Evolutionary conservation across 2,113 vertebrate genomes (phyloP).

Genomic region (Campylorhamphus procurvoides): DNA sequence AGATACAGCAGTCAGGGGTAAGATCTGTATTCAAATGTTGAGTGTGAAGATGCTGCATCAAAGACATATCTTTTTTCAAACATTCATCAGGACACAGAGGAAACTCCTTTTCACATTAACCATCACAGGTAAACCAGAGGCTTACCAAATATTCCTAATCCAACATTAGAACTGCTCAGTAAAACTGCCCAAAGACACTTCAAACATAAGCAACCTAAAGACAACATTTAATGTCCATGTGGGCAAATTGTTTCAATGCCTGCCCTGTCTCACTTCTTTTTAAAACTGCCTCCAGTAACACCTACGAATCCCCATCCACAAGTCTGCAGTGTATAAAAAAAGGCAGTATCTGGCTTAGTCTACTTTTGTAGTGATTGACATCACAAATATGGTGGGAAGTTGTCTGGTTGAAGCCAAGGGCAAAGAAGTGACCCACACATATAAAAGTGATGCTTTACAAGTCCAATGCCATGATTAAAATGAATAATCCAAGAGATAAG

Average conservation of each 20-base stretch:
- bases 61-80: neutral
- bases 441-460: neutral
- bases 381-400: neutral
- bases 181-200: neutral
- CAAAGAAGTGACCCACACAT: neutral
- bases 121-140: neutral
- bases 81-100: neutral
- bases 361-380: neutral
- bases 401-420: neutral
- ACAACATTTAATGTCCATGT: no score
- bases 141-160: neutral
- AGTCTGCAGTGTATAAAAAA: neutral
- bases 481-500: constrained; percentile 31
- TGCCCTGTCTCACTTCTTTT: neutral
- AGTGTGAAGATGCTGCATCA: neutral
- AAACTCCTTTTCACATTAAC: neutral
- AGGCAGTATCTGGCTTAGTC: neutral
- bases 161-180: neutral
- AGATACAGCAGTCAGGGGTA: neutral
- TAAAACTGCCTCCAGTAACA: neutral
- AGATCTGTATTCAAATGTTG: neutral
- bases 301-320: neutral
- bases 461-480: constrained; percentile 16
- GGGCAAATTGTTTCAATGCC: neutral
- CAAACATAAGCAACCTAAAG: neutral